Conservation (phyloP, 2,888 invertebrate species). For the Priapulus caudatus region DNA sequence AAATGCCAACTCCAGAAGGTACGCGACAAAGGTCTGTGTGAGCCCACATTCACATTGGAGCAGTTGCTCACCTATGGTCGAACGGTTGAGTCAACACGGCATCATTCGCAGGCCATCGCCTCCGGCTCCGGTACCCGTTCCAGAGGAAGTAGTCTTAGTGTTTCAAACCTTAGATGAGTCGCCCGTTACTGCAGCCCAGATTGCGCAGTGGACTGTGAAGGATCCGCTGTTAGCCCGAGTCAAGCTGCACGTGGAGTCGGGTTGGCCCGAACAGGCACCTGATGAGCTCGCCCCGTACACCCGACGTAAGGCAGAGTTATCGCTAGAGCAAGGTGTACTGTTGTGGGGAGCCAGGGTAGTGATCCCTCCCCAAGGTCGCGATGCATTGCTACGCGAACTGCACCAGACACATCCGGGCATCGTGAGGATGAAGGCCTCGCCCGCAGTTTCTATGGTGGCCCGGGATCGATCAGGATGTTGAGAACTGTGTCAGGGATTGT, state of each 20-base stretch:
- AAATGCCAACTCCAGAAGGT: neutral
- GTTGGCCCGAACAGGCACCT: neutral
- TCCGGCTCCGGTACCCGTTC: neutral
- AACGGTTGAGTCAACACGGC: neutral
- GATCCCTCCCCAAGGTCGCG: slow-evolving; percentile 22
- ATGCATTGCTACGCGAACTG: slow-evolving; percentile 21
- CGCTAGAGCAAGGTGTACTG: slow-evolving; percentile 23
- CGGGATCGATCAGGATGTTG: slow-evolving; percentile 21
- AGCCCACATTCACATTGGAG: neutral
- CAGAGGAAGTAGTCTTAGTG: neutral
- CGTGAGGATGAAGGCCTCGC: slow-evolving; percentile 25
- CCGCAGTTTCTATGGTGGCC: slow-evolving; percentile 28
- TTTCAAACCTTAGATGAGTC: neutral
- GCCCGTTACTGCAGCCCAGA: neutral
- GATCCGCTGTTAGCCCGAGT: neutral
- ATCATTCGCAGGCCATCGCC: neutral
- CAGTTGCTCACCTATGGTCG: neutral
- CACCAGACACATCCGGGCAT: slow-evolving; percentile 28
- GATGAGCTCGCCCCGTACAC: slow-evolving; percentile 4
- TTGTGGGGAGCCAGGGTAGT: slow-evolving; percentile 23
- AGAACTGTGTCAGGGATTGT: slow-evolving; percentile 20
- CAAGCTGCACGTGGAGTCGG: neutral
- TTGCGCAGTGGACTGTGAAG: neutral
- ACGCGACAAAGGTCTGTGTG: neutral
- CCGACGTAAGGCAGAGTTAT: slow-evolving; percentile 15